These are phyloP conservation scores for Pseudomyrmex dendroicus DNA, from an alignment of 1,140 invertebrate species.

Conservation along the genomic window DNA sequence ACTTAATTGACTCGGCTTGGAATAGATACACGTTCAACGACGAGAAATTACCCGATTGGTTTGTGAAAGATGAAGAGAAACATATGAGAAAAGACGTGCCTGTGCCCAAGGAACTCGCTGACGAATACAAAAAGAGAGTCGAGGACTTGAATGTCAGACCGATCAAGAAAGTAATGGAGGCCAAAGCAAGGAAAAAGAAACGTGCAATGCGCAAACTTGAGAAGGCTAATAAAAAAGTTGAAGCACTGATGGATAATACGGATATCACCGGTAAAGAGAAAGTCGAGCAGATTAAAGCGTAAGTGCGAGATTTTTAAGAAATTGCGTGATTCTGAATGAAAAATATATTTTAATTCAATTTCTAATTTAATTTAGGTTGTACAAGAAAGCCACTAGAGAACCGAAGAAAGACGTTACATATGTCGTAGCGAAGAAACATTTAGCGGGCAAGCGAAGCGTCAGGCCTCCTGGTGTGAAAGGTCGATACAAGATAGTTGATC, in stretches of 20 bases:
- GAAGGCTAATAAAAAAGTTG: slow-evolving; percentile 98
- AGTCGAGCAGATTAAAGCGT: slow-evolving; percentile 95
- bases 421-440: slow-evolving; percentile 97
- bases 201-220: slow-evolving; percentile 94
- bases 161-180: slow-evolving; percentile 99
- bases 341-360: not conserved
- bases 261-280: slow-evolving; percentile 97
- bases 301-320: slow-evolving; percentile 80
- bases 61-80: slow-evolving; percentile 96
- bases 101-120: slow-evolving; percentile 91
- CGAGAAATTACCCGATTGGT: slow-evolving; percentile 97
- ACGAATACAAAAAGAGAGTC: slow-evolving; percentile 91
- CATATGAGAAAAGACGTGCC: slow-evolving; percentile 93
- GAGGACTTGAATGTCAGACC: slow-evolving; percentile 97
- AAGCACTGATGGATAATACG: slow-evolving; percentile 94
- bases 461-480: slow-evolving; percentile 96
- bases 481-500: slow-evolving; percentile 97
- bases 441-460: slow-evolving; percentile 90
- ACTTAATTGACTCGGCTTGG: slow-evolving; percentile 95
- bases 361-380: slow-evolving; percentile 88
- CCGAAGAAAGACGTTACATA: slow-evolving; percentile 97
- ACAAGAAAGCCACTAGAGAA: slow-evolving; percentile 94
- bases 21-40: slow-evolving; percentile 96
- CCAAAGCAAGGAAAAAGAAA: slow-evolving; percentile 98
- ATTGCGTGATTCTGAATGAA: not conserved